These are phyloP conservation scores for Caenorhabditis becei DNA, from an alignment of 2,888 invertebrate genomes.

Conservation along the genomic window DNA sequence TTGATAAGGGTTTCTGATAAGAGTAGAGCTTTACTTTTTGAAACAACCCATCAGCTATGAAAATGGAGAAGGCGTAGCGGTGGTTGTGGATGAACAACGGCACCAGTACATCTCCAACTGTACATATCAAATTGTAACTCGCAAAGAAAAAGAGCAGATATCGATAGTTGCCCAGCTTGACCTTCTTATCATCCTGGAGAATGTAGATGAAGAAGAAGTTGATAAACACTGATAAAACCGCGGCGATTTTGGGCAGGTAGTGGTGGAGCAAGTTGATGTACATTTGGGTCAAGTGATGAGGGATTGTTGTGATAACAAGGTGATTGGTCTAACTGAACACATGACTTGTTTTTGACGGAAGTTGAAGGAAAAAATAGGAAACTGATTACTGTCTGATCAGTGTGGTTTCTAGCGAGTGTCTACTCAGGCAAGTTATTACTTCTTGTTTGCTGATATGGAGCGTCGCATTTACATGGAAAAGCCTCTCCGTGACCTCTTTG, in stretches of 20 bases:
- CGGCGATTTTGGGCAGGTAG: constrained; percentile 34
- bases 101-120: no score
- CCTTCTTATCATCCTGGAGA: constrained; percentile 25
- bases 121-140: no score
- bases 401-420: constrained; percentile 13
- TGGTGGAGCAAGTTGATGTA: constrained; percentile 38
- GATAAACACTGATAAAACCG: constrained; percentile 5
- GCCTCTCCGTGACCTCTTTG: no score
- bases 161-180: constrained; percentile 29
- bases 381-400: no score
- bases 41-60: constrained; percentile 39
- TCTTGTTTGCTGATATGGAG: no score
- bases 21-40: not conserved
- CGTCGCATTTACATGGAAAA: no score
- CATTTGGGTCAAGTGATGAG: no score
- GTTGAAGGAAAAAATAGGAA: no score
- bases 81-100: not conserved
- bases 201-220: constrained; percentile 26
- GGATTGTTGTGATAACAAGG: no score
- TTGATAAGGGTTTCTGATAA: no score
- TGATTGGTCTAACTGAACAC: no score
- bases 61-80: constrained; percentile 33
- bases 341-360: no score
- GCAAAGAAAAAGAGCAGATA: constrained; percentile 23
- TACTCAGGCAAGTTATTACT: not conserved